Evolutionary conservation across 2,888 invertebrate species (phyloP).

Genomic region (Vanessa cardui): DNA sequence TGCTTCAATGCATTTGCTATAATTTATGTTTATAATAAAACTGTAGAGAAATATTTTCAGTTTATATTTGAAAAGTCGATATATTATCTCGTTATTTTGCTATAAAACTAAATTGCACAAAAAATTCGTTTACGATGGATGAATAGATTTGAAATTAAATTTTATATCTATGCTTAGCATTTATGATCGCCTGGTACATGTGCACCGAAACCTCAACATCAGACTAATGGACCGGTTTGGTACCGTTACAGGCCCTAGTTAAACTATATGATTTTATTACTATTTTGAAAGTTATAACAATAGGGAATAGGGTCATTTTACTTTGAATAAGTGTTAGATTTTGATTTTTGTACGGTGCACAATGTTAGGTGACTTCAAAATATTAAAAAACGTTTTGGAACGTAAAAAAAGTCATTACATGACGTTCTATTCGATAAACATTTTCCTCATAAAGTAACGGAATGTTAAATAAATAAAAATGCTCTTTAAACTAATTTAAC

Average conservation of each 20-base stretch:
- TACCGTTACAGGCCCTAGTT: conserved; percentile 52
- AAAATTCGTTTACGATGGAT: conserved; percentile 12
- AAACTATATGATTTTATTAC: conserved; percentile 27
- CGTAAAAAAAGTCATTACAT: too few species aligned
- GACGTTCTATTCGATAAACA: too few species aligned
- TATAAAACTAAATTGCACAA: conserved; percentile 17
- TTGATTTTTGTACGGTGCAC: background rate
- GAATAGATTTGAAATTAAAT: conserved; percentile 30
- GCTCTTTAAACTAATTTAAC: background rate
- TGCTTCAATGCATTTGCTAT: too few species aligned
- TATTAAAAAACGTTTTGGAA: too few species aligned
- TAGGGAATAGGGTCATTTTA: conserved; percentile 23
- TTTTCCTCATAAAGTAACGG: too few species aligned
- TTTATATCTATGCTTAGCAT: conserved; percentile 22
- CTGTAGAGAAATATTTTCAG: too few species aligned
- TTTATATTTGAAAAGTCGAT: background rate
- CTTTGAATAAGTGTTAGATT: conserved; percentile 5
- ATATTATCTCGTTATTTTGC: background rate
- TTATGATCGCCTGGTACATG: conserved; percentile 38
- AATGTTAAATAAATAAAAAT: background rate
- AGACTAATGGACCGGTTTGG: conserved; percentile 58
- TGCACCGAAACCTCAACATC: conserved; percentile 40
- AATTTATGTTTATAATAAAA: too few species aligned
- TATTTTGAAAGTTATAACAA: conserved; percentile 30
- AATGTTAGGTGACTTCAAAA: too few species aligned